Evolutionary conservation across 30 jellyfish, hydroid and myxozoan species (phyloP), one percentile per base, ranked within the genome.

Genomic region (Hydractinia echinata): DNA sequence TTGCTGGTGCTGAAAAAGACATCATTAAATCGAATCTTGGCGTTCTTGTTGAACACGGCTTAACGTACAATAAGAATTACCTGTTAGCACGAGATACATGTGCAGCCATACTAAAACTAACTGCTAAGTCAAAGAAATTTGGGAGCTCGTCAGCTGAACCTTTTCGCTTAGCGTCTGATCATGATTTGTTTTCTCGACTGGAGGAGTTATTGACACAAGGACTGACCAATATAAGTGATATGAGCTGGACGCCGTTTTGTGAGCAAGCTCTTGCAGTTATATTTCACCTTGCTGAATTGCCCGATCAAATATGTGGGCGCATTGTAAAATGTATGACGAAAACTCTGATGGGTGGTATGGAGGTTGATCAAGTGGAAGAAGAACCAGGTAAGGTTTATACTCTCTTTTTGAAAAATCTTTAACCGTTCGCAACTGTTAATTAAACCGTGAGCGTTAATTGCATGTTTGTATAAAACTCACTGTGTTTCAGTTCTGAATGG

Each of bases 1-100:
- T 92, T 70, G 96, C 96, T 4, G 94, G 98, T 53, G 98, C 96
- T 58, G 95, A 92, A 58, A 79, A 62, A 16, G 89, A 89, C 66
- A 92, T 92, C 61, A 87, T 92, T 8, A 84, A 84, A 61, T 87
- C 96, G 87, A 92, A 92, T 62, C 67, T 92, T 21, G 88, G 69
- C 55, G 58, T 83, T 53, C 95, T 92, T 8, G 85, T 83, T 18
- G 87, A 82, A 73, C 61, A 84, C 81, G 98, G 98, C 11, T 80
- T 92, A 10, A 87, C 85, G 16, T 79, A 81, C 20, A 84, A 86
- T 44, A 80, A 86, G 49, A 89, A 86, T 53, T 92, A 81, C 30
- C 72, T 58, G 56, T 76, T 92, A 72, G 98, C 98, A 13, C 76
- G 85, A 77, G 94, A 86, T 69, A 86, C 98, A 4, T 92, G 98